These are phyloP conservation scores for Brachionichthys hirsutus DNA, from an alignment of 2,113 vertebrate species.

Conservation along the genomic window DNA sequence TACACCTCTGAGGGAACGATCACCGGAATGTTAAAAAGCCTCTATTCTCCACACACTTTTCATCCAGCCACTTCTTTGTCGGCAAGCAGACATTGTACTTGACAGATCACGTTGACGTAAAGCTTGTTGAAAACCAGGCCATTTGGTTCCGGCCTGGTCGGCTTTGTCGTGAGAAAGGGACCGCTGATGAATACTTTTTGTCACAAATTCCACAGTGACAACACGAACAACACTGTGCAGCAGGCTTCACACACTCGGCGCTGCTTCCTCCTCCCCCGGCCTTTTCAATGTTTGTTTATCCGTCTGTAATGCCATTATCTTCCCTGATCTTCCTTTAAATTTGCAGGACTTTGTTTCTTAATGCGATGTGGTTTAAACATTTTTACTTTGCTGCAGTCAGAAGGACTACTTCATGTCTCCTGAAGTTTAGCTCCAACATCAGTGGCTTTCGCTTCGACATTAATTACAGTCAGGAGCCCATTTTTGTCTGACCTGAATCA, in stretches of 20 bases:
- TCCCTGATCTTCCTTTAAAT: constrained; percentile 48
- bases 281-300: constrained; percentile 62
- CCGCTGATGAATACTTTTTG: constrained; percentile 42
- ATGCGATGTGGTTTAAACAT: constrained; percentile 37
- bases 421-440: constrained; percentile 42
- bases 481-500: constrained; percentile 61
- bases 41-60: constrained; percentile 30
- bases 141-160: constrained; percentile 27
- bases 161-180: constrained; percentile 30
- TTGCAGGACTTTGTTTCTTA: constrained; percentile 25
- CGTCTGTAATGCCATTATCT: constrained; percentile 37
- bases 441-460: constrained; percentile 57
- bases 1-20: constrained; percentile 7
- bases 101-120: constrained; percentile 37
- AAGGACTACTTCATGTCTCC: constrained; percentile 31
- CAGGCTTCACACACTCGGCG: constrained; percentile 35
- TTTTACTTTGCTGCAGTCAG: constrained; percentile 39
- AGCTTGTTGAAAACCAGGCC: constrained; percentile 26
- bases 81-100: constrained; percentile 39
- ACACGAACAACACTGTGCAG: constrained; percentile 32
- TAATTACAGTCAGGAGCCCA: constrained; percentile 62
- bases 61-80: constrained; percentile 21
- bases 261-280: constrained; percentile 42
- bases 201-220: constrained; percentile 44
- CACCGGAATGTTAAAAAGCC: constrained; percentile 47